Percentiles rank a stretch among this genome's conserved stretches.
Conservation (phyloP, 2,797 vertebrate genomes). For the Neostethus bicornis region DNA sequence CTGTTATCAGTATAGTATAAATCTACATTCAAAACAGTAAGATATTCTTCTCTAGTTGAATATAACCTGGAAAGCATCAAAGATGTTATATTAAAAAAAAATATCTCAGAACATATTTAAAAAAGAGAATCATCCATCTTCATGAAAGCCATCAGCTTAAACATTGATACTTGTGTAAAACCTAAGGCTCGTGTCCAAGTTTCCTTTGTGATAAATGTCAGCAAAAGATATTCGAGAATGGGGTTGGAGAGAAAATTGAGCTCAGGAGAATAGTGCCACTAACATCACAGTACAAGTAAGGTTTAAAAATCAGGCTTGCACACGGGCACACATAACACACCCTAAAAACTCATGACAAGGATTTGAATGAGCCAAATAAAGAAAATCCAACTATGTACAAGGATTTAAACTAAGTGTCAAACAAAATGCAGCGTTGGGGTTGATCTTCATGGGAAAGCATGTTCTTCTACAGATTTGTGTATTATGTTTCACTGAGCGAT, state of each 20-base stretch:
- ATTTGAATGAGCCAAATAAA: conserved; percentile 48
- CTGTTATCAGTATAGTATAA: conserved; percentile 85
- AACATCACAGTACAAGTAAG: conserved; percentile 53
- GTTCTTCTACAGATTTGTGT: conserved; percentile 41
- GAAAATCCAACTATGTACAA: conserved; percentile 63
- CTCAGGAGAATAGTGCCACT: conserved; percentile 52
- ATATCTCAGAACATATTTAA: conserved; percentile 68
- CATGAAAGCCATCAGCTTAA: conserved; percentile 68
- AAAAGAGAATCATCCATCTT: conserved; percentile 58
- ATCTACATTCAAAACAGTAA: conserved; percentile 87
- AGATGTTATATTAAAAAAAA: conserved; percentile 76
- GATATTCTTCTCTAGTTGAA: conserved; percentile 82
- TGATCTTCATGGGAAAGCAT: conserved; percentile 26
- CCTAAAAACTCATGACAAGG: conserved; percentile 45
- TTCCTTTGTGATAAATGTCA: conserved; percentile 40
- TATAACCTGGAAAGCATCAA: conserved; percentile 88
- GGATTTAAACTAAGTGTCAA: conserved; percentile 45
- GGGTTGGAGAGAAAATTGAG: conserved; percentile 39
- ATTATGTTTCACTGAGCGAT: conserved; percentile 33
- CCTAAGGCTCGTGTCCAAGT: conserved; percentile 54
- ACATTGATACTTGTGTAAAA: conserved; percentile 52
- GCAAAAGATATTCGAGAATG: conserved; percentile 45
- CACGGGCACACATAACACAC: conserved; percentile 30
- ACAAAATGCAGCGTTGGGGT: conserved; percentile 37
- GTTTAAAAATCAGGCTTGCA: conserved; percentile 43